Conservation (phyloP, 2,113 vertebrate genomes). For the Oxyura jamaicensis region DNA sequence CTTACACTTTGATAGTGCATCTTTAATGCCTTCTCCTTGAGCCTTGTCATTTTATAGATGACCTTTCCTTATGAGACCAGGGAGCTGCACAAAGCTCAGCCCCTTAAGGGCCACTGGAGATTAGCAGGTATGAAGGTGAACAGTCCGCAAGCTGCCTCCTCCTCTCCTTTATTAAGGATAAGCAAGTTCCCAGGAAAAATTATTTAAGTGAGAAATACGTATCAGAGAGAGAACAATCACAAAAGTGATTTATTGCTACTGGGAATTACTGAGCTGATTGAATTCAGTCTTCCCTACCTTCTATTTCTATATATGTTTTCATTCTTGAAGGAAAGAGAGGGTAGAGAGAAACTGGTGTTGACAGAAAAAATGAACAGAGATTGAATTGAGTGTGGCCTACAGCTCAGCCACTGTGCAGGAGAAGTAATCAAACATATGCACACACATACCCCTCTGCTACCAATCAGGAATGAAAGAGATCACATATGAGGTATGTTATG, state of each 20-base stretch:
- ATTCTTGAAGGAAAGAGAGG: background rate
- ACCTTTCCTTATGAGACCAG: background rate
- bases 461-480: background rate
- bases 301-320: background rate
- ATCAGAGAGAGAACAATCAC: background rate
- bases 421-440: background rate
- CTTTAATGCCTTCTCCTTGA: background rate
- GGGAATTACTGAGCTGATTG: constrained; percentile 1
- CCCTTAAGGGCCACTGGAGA: background rate
- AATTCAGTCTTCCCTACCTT: background rate
- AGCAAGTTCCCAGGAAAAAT: background rate
- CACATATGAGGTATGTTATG: background rate
- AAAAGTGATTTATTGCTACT: constrained; percentile 3
- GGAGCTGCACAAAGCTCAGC: background rate
- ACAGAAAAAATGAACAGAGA: background rate
- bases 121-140: background rate
- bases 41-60: background rate
- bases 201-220: background rate
- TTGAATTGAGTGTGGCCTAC: background rate
- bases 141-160: background rate
- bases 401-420: background rate
- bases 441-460: background rate
- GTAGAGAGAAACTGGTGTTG: constrained; percentile 9
- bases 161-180: background rate
- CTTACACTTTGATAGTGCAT: background rate